Evolutionary conservation across 2,797 vertebrate species (phyloP), one percentile per base, ranked within the genome.

Genomic region (Pygocentrus nattereri): DNA sequence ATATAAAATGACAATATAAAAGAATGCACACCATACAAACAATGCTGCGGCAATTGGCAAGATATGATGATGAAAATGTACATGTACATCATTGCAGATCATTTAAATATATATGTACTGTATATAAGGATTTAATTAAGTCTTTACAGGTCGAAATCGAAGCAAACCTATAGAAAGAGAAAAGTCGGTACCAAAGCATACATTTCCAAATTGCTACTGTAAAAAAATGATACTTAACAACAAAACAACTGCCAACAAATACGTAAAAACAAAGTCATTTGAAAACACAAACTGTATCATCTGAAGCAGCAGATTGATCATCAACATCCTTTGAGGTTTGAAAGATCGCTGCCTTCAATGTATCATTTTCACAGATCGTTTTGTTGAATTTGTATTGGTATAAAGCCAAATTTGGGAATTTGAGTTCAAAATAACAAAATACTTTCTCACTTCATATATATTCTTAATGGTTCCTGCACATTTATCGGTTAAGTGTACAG

Each of bases 1-100:
- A 96, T 98, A 99, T 96, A 98, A 99, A 99, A 99, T 96, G 97
- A 98, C 96, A 97, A 97, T 97, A 97, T 97, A 99, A 98, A 97
- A 98, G 85, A 95, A 95, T 95, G 92, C 93, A 97, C 96, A 98
- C 96, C 95, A 96, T 98, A 99, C 96, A 98, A 99, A 98, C 96
- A 95, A 98, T 97, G 95, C 94, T 95, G 93, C 93, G 94, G 95
- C 95, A 97, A 97, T 97, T 95, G 96, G 96, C 95, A 96, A 94
- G 95, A 95, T 97, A 96, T 94, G 93, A 92, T 84, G 87, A 94
- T 94, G 94, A 92, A 97, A 92, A 93, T 93, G 93, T 94, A 97
- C 95, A 96, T 95, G 94, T 94, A 97, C 95, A 95, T 95, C 95
- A 95, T 96, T 95, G 95, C 95, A 94, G 94, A 96, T 95, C 95